Evolutionary conservation across 2,113 vertebrate genomes (phyloP).

Genomic region (rabbit (Oryctolagus cuniculus)): mOryCun1.1 NC_091433.1:64607001-64607500

Average conservation of each 20-base stretch:
- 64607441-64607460: conserved; percentile 92
- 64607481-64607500: fast-evolving
- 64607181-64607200: too few relatives aligned
- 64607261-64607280: not conserved
- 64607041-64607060: too few relatives aligned
- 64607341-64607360: conserved; percentile 98
- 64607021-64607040: too few relatives aligned
- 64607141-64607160: too few relatives aligned
- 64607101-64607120: too few relatives aligned
- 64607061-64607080: too few relatives aligned
- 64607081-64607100: too few relatives aligned
- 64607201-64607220: not conserved
- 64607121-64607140: too few relatives aligned
- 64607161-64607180: too few relatives aligned
- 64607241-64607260: not conserved
- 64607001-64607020: too few relatives aligned
- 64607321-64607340: conserved; percentile 96
- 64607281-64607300: conserved; percentile 79
- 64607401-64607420: conserved; percentile 97
- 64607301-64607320: conserved; percentile 99
- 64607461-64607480: fast-evolving
- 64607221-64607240: not conserved
- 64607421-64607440: conserved; percentile 96
- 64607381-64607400: conserved; percentile 97
- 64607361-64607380: conserved; percentile 95